Percentiles rank a stretch among this genome's conserved stretches.
Conservation (phyloP, 2,113 vertebrate species). For the Camelus bactrianus region DNA sequence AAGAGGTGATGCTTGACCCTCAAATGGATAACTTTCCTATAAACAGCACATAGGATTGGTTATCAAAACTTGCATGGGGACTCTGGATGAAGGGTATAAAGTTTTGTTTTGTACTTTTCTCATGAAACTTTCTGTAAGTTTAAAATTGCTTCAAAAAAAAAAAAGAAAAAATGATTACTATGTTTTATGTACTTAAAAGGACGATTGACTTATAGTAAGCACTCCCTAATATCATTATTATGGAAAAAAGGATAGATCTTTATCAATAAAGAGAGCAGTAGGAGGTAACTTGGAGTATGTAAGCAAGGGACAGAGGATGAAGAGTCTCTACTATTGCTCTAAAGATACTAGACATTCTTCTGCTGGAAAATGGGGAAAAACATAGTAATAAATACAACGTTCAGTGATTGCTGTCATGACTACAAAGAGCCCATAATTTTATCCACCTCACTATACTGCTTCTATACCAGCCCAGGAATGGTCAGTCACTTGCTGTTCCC, state of each 20-base stretch:
- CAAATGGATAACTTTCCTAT: neutral
- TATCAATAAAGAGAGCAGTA: neutral
- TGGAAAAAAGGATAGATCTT: neutral
- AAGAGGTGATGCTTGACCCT: neutral
- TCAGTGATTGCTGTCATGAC: neutral
- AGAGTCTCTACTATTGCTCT: neutral
- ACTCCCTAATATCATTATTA: neutral
- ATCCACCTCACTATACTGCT: neutral
- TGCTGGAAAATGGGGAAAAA: neutral
- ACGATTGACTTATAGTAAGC: neutral
- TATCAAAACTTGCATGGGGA: neutral
- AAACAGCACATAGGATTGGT: neutral
- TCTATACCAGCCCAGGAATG: neutral
- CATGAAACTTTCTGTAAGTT: neutral
- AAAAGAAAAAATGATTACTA: neutral
- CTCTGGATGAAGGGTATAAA: neutral
- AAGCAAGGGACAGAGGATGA: neutral
- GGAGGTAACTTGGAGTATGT: neutral
- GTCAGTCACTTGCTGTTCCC: neutral
- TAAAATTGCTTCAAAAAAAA: neutral
- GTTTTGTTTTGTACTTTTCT: neutral
- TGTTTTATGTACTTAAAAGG: neutral
- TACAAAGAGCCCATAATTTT: neutral
- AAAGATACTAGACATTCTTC: neutral
- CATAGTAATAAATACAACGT: neutral